phyloP scores from a whole-genome alignment of 2,113 vertebrate species.

The Tiliqua scincoides region DNA sequence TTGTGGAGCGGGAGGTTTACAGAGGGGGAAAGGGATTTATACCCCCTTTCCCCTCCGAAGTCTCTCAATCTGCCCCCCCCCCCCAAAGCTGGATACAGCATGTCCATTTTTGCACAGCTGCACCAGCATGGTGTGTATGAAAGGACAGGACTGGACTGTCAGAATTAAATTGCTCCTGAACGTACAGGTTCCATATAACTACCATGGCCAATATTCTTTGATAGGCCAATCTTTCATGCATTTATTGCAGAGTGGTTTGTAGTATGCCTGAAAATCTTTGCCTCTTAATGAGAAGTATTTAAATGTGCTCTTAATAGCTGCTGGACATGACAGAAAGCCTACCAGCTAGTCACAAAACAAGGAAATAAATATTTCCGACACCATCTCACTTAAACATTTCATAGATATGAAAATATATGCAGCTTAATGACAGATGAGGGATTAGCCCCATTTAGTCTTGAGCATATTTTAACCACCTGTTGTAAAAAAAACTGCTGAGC shows the following conservation, averaged over 20 bases:
- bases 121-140: too few relatives aligned
- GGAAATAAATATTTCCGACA: neutral
- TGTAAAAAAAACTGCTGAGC: too few relatives aligned
- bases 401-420: neutral
- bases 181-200: neutral
- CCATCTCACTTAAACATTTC: neutral
- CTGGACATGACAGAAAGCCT: neutral
- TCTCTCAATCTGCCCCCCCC: too few relatives aligned
- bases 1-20: too few relatives aligned
- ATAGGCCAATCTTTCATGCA: neutral
- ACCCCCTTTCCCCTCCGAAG: too few relatives aligned
- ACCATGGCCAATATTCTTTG: neutral
- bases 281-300: neutral
- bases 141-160: too few relatives aligned
- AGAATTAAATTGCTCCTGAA: neutral
- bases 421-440: neutral
- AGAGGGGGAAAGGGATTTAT: too few relatives aligned
- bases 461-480: neutral
- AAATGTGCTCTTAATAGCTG: neutral
- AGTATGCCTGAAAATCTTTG: neutral
- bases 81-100: too few relatives aligned
- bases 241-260: too few relatives aligned
- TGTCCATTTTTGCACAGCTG: too few relatives aligned
- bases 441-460: neutral
- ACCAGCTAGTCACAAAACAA: neutral